Conservation (phyloP, 2,888 invertebrate species). For the Chymomyza caudatula region DNA sequence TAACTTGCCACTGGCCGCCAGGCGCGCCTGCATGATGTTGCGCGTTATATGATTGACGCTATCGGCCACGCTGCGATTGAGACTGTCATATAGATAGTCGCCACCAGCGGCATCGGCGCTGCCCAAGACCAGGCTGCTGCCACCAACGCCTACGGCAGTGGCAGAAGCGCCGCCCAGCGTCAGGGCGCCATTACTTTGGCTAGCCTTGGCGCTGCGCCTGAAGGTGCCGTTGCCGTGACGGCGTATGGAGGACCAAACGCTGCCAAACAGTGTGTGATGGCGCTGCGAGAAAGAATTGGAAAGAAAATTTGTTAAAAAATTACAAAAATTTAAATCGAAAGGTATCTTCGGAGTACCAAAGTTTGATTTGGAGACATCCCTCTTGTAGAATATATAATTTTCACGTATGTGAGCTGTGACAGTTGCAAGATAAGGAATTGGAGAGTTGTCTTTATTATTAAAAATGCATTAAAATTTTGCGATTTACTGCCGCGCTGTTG, state of each 20-base stretch:
- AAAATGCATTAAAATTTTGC: too few species aligned
- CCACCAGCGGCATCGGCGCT: conserved; percentile 42
- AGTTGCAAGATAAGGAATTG: too few species aligned
- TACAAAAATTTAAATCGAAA: too few species aligned
- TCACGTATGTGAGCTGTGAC: too few species aligned
- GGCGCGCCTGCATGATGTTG: conserved; percentile 74
- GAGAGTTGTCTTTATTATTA: too few species aligned
- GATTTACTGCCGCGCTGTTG: too few species aligned
- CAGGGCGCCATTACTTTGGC: conserved; percentile 63
- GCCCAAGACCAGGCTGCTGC: conserved; percentile 55
- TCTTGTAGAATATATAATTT: too few species aligned
- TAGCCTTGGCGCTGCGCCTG: conserved; percentile 66
- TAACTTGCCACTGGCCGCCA: conserved; percentile 58
- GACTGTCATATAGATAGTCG: conserved; percentile 68
- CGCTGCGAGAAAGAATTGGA: conserved; percentile 81
- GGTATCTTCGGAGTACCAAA: too few species aligned
- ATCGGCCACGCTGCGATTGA: conserved; percentile 75
- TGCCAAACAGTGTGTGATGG: conserved; percentile 97
- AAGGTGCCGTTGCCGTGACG: conserved; percentile 81
- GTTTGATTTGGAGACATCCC: too few species aligned
- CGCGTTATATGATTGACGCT: conserved; percentile 77
- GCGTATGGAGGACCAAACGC: conserved; percentile 95
- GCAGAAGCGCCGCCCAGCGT: conserved; percentile 44
- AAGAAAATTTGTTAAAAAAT: background rate
- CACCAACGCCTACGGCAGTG: conserved; percentile 54